phyloP scores from a whole-genome alignment of 2,113 vertebrate species.

The Brienomyrus brachyistius region DNA sequence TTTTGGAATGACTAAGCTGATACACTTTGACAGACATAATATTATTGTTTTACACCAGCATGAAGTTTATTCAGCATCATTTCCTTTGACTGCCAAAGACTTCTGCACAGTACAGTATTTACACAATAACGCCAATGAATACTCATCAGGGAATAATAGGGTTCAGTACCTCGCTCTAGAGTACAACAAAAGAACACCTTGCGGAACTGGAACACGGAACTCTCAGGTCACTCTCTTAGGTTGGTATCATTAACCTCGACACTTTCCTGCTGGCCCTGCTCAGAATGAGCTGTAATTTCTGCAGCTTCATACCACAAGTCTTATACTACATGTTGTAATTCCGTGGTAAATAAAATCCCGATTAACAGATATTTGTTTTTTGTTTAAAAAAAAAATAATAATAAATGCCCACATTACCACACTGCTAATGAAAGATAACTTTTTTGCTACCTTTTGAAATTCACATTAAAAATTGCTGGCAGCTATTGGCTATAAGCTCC shows the following conservation, averaged over 20 bases:
- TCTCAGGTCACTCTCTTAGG: background rate
- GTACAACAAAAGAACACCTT: background rate
- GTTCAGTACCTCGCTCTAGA: background rate
- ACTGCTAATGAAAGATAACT: conserved; percentile 22
- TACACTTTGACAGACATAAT: background rate
- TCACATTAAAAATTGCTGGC: conserved; percentile 43
- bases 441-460: conserved; percentile 30
- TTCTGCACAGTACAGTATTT: background rate
- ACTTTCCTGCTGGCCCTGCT: background rate
- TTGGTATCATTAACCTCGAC: background rate
- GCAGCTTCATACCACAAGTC: background rate
- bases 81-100: background rate
- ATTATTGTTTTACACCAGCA: background rate
- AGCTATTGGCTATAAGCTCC: conserved; percentile 32
- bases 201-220: background rate
- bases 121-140: background rate
- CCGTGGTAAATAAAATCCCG: background rate
- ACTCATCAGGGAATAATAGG: background rate
- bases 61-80: background rate
- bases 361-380: conserved; percentile 1
- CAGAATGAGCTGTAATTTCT: background rate
- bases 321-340: background rate
- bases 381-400: background rate
- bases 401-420: conserved; percentile 16
- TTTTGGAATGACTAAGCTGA: background rate